Conservation (phyloP, 2,797 vertebrate species). For the Propithecus perrieri region DNA sequence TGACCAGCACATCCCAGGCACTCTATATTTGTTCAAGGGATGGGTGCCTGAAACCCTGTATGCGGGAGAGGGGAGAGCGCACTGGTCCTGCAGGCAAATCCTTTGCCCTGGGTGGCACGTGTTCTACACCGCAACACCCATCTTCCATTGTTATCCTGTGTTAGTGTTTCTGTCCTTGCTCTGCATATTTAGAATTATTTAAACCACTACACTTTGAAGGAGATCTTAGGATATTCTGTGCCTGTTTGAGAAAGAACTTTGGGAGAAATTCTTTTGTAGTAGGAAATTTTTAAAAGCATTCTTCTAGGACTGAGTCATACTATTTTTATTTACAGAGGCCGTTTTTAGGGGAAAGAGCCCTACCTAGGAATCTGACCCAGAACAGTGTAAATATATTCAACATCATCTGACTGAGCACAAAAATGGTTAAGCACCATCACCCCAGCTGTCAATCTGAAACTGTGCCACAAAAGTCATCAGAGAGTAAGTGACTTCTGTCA, state of each 20-base stretch:
- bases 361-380: not conserved
- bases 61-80: fast-evolving
- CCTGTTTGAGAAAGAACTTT: not conserved
- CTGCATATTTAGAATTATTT: not conserved
- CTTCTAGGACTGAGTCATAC: not conserved
- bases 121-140: not conserved
- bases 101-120: fast-evolving
- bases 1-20: not conserved
- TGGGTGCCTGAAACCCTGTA: too few species aligned
- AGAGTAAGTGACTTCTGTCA: not conserved
- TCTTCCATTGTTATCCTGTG: not conserved
- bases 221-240: not conserved
- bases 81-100: not conserved
- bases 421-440: not conserved
- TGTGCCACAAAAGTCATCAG: not conserved
- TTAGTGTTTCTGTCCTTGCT: not conserved
- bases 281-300: not conserved
- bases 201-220: not conserved
- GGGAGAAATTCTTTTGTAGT: not conserved
- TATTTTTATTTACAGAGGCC: not conserved
- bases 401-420: not conserved
- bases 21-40: not conserved
- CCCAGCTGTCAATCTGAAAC: not conserved
- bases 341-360: not conserved
- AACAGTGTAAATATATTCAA: not conserved